Evolutionary conservation across 2,888 invertebrate species (phyloP).

Genomic region (Auanema sp.): DNA sequence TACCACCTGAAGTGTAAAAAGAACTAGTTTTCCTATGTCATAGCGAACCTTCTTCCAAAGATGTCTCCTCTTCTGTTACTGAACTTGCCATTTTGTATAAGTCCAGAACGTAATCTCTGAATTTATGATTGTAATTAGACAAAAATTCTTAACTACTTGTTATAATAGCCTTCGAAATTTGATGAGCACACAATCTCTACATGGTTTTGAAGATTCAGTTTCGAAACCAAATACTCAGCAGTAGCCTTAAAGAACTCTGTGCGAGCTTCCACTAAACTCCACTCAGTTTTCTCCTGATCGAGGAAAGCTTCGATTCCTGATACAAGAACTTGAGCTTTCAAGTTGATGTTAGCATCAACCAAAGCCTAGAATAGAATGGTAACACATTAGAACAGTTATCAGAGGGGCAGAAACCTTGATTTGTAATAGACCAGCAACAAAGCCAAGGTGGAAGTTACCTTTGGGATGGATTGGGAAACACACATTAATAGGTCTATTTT

Average conservation of each 20-base stretch:
- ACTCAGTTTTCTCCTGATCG: conserved; percentile 53
- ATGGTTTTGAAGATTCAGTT: conserved; percentile 23
- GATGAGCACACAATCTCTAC: conserved; percentile 30
- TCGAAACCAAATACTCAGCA: conserved; percentile 23
- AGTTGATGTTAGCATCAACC: conserved; percentile 23
- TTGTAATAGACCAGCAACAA: conserved; percentile 33
- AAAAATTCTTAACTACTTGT: conserved; percentile 23
- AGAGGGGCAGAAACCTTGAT: conserved; percentile 25
- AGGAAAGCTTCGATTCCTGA: conserved; percentile 60
- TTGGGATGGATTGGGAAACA: conserved; percentile 39
- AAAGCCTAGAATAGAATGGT: conserved; percentile 28
- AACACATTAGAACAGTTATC: background rate
- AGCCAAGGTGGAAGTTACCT: conserved; percentile 49
- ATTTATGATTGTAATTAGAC: background rate
- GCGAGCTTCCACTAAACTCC: conserved; percentile 35
- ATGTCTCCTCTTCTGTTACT: conserved; percentile 55
- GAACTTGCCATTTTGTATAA: conserved; percentile 61
- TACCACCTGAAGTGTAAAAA: conserved; percentile 27
- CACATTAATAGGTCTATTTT: conserved; percentile 25
- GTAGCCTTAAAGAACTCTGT: conserved; percentile 28
- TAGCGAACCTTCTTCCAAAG: conserved; percentile 39
- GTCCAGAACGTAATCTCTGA: conserved; percentile 55
- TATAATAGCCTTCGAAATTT: conserved; percentile 31
- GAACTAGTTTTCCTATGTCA: background rate
- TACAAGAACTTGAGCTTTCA: conserved; percentile 41